Conservation (phyloP, 1,140 invertebrate species). For the Cardiocondyla obscurior region DNA sequence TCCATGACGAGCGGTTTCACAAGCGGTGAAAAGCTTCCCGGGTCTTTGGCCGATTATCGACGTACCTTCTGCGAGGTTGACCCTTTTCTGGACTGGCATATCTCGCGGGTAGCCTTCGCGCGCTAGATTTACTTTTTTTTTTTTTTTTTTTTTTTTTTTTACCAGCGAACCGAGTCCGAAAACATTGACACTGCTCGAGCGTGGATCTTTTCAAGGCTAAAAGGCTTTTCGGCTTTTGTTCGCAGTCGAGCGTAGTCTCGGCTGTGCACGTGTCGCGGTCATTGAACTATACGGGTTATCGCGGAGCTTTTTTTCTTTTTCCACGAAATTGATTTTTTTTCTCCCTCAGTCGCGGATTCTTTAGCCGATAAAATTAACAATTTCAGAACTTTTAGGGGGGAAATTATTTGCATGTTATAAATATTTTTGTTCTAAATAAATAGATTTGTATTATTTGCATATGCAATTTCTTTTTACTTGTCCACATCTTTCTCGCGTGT, state of each 20-base stretch:
- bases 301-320: not conserved
- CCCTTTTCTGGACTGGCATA: slow-evolving; percentile 41
- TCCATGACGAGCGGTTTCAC: slow-evolving; percentile 25
- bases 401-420: not conserved
- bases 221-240: slow-evolving; percentile 40
- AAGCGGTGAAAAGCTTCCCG: not conserved
- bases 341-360: not conserved
- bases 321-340: too few species aligned
- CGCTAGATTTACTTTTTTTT: not conserved
- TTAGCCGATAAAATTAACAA: not conserved
- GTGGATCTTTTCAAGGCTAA: slow-evolving; percentile 46
- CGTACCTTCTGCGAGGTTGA: slow-evolving; percentile 54
- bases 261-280: slow-evolving; percentile 7
- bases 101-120: not conserved
- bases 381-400: not conserved
- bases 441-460: too few species aligned
- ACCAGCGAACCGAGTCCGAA: slow-evolving; percentile 23
- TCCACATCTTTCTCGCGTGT: too few species aligned
- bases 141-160: slow-evolving; percentile 33
- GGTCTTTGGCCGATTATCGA: slow-evolving; percentile 67
- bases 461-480: too few species aligned
- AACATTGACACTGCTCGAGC: slow-evolving; percentile 47
- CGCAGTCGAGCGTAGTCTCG: not conserved
- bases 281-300: not conserved
- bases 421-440: too few species aligned